Evolutionary conservation across 2,113 vertebrate species (phyloP).

Genomic region (Arothron firmamentum): DNA sequence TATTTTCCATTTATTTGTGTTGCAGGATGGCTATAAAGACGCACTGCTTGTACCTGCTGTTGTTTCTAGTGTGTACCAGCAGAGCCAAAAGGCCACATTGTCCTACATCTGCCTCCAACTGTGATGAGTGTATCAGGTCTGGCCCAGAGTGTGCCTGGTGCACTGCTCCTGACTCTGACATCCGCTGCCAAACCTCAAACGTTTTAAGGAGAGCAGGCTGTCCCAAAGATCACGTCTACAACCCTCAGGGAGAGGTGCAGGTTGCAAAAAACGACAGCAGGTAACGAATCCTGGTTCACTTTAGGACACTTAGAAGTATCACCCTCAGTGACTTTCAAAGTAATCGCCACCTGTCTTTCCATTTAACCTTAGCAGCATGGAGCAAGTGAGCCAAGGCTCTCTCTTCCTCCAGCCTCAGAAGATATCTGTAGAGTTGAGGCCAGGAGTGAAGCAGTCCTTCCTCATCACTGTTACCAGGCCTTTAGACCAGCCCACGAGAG

Average conservation of each 20-base stretch:
- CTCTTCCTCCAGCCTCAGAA: conserved; percentile 45
- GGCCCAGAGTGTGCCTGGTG: conserved; percentile 54
- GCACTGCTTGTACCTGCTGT: conserved; percentile 34
- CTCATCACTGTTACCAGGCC: conserved; percentile 29
- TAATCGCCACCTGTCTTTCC: background rate
- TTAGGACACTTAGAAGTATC: background rate
- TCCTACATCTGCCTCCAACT: conserved; percentile 23
- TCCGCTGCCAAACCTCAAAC: conserved; percentile 27
- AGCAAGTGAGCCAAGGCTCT: background rate
- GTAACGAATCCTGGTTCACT: conserved; percentile 9
- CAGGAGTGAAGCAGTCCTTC: conserved; percentile 44
- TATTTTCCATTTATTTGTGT: background rate
- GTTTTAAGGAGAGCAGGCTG: conserved; percentile 36
- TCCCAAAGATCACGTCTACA: conserved; percentile 3
- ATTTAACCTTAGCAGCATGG: conserved; percentile 4
- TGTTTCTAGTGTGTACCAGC: conserved; percentile 6
- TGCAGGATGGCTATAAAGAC: conserved; percentile 46
- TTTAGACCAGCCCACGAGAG: conserved; percentile 10
- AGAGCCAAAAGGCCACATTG: conserved; percentile 16
- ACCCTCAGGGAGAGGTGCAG: conserved; percentile 27
- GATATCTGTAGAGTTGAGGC: conserved; percentile 34
- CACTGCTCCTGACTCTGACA: background rate
- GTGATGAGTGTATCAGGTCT: conserved; percentile 48
- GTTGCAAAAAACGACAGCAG: conserved; percentile 31
- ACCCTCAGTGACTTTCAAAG: background rate